Evolutionary conservation across 1,140 invertebrate genomes (phyloP), one percentile per base, ranked within the genome.

Genomic region (Pteromalus puparum): DNA sequence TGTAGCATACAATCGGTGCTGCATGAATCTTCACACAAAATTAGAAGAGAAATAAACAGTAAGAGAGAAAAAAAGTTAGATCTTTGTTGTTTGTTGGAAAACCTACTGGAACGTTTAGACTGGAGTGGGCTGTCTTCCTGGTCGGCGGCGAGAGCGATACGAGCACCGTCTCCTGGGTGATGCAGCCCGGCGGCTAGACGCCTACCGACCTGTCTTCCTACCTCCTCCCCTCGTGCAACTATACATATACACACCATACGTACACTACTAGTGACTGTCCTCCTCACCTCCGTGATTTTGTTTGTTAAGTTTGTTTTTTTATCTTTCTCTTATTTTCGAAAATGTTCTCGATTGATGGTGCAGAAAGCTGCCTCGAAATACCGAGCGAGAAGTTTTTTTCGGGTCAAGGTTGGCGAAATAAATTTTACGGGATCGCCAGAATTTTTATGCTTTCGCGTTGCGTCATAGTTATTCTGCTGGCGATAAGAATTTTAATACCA

Each of bases 91-190:
- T 70, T 70, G 68, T 76, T 82, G 61, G 46, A 79, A 70, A 89
- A 96, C 96, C 91, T 97, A 97, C 96, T 96, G 90, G 95, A 96
- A 94, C 96, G 93, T 93, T 96, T 96, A 89, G 95, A 95, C 92
- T 95, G 96, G 82, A 97, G 95, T 90, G 96, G 96, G 89, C 96
- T 96, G 92, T 96, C 95, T 94, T 97, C 96, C 87, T 95, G 95
- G 89, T 95, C 95, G 89, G 93, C 94, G 84, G 92, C 92, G 76
- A 93, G 91, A 88, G 92, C 91, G 89, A 93, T 92, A 87, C 92
- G 91, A 91, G 93, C 90, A 93, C 93, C 88, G 93, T 94, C 92
- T 91, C 90, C 93, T 93, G 89, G 93, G 91, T 89, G 93, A 93
- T 92, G 94, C 90, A 91, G 92, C 93, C 89, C 94, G 93, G 91